phyloP scores from a whole-genome alignment of 2,888 invertebrate genomes.

The Bugula neritina region DNA sequence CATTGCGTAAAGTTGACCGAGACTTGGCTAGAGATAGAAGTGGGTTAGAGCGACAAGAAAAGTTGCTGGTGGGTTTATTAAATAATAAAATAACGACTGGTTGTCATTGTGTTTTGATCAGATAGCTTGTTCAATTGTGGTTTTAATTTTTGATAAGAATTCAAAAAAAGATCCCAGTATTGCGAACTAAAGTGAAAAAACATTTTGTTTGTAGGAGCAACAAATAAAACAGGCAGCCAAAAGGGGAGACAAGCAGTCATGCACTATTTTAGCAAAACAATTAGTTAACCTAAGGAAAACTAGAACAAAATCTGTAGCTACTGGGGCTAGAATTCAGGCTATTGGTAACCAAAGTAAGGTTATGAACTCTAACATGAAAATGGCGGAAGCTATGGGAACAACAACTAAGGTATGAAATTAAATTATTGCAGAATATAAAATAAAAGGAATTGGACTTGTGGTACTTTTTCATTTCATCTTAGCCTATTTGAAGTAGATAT shows the following conservation, averaged over 20 bases:
- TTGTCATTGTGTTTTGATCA: too few relatives aligned
- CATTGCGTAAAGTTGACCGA: conserved; percentile 71
- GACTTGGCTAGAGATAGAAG: conserved; percentile 77
- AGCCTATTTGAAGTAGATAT: too few relatives aligned
- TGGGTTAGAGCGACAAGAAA: conserved; percentile 79
- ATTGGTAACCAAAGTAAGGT: conserved; percentile 79
- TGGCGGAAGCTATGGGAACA: conserved; percentile 80
- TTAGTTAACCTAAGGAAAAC: conserved; percentile 80
- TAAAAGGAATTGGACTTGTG: too few relatives aligned
- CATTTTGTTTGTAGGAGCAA: conserved; percentile 66
- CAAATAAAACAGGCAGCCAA: conserved; percentile 85
- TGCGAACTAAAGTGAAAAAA: too few relatives aligned
- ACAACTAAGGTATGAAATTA: conserved; percentile 63
- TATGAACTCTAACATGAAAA: conserved; percentile 80
- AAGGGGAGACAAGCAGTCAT: conserved; percentile 72
- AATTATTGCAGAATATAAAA: too few relatives aligned
- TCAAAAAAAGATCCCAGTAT: neutral
- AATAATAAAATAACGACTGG: too few relatives aligned
- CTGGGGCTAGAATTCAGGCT: conserved; percentile 71
- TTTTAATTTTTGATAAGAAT: too few relatives aligned
- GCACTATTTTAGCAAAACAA: conserved; percentile 74
- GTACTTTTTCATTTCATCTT: too few relatives aligned
- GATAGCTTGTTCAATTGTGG: too few relatives aligned
- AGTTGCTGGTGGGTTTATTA: conserved; percentile 74
- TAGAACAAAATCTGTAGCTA: conserved; percentile 73